A percentile compares a stretch with the other conserved stretches of the same genome.
Conservation (phyloP, 2,113 vertebrate species). For the Heterocephalus glaber region DNA sequence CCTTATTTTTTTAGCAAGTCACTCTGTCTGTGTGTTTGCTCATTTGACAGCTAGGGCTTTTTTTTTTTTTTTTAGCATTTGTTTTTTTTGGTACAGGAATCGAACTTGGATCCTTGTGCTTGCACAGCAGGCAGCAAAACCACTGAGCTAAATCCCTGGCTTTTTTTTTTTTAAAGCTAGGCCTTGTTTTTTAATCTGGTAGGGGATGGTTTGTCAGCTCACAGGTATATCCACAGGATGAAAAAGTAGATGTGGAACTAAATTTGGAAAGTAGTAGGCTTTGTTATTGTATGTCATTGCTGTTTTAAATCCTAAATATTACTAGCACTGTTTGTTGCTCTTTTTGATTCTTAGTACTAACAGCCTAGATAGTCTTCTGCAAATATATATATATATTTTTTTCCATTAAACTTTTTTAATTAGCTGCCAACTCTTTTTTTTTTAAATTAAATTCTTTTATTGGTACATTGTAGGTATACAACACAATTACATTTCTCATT, state of each 20-base stretch:
- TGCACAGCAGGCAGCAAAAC: too few relatives aligned
- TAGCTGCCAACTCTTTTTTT: too few relatives aligned
- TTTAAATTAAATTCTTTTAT: too few relatives aligned
- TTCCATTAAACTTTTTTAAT: too few relatives aligned
- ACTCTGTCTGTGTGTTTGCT: background rate
- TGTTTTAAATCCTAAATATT: conserved; percentile 36
- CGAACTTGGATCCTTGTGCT: too few relatives aligned
- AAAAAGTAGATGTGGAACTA: background rate
- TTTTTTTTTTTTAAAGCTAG: too few relatives aligned
- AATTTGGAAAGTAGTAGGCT: background rate
- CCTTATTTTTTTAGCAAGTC: background rate
- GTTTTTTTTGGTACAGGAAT: too few relatives aligned
- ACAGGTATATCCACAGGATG: background rate
- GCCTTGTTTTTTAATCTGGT: background rate
- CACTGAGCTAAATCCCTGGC: too few relatives aligned
- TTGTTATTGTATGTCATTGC: background rate
- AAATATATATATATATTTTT: too few relatives aligned
- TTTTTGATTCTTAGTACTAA: conserved; percentile 41
- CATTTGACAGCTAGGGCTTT: background rate
- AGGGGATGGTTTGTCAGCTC: background rate
- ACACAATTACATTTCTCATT: too few relatives aligned
- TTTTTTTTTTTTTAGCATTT: too few relatives aligned
- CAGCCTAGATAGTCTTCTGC: background rate
- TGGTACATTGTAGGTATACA: too few relatives aligned
- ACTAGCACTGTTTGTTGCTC: background rate